Base-by-base conservation (phyloP, 2,113 vertebrate genomes). In the Ciconia boyciana region DNA sequence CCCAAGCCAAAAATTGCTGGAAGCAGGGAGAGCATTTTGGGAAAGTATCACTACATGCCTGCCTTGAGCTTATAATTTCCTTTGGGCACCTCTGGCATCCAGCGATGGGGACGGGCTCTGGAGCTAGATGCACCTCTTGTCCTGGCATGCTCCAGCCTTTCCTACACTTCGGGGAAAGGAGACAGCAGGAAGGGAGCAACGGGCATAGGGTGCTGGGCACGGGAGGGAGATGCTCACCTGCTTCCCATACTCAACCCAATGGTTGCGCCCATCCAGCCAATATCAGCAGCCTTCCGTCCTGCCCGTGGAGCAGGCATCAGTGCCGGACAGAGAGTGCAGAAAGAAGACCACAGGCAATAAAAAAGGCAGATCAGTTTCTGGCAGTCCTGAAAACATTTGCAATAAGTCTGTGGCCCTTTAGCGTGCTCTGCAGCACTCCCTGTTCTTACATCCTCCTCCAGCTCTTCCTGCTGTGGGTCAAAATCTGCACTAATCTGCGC, bases 231-330 rank as follows among this genome's bases (percentile, higher is more conserved):
- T 52, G 55, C 16, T 83, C 48, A 20, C 34, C 55, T 24, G 26
- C 26, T 66, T 57, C 58, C 65, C 13, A 6, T 24, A 29, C 28
- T 44, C 31, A 81, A 5, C 6, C 16, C 51, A 32, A n/a, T 0
- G 17, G 17, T 4, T 71, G 43, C 16, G 51, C 16, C 36, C 31
- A 25, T 17, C 41, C 49, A 48, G 44, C 24, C 39, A 43, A 18
- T 6, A 52, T 14, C 31, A 31, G 72, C 64, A 74, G 34, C 41
- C 72, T 61, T 69, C 49, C 34, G 14, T 44, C 21, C 69, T 48
- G 54, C 34, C 65, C 34, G 3, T 1, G 5, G 11, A 58, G 36
- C 0, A 0, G 36, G 22, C 8, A 1, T 16, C 39, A 16, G 51
- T 3, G 29, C 66, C 3, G 1, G 2, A 15, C 62, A 43, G 51